phyloP scores from a whole-genome alignment of 2,113 vertebrate species.

The Numenius arquata region DNA sequence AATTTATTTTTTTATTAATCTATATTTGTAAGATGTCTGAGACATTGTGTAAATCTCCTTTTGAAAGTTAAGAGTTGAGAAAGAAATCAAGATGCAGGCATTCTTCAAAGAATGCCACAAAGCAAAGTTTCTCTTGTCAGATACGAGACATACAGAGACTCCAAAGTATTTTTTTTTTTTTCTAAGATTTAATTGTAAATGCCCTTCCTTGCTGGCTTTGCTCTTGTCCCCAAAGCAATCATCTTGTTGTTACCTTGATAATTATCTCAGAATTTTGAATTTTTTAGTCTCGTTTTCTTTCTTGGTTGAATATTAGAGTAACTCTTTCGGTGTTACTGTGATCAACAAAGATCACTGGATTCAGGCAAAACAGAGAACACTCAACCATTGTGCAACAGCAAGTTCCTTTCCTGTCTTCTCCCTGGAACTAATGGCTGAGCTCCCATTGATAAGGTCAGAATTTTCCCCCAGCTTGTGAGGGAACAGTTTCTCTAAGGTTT shows the following conservation, averaged over 20 bases:
- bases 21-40: not conserved
- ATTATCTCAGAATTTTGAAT: not conserved
- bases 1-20: conserved; percentile 46
- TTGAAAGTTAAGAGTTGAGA: not conserved
- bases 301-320: not conserved
- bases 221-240: not conserved
- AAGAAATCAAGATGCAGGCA: not conserved
- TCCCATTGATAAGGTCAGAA: not conserved
- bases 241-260: not conserved
- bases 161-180: not conserved
- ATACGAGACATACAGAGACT: not conserved
- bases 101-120: not conserved
- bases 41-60: not conserved
- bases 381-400: not conserved
- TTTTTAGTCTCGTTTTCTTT: not conserved
- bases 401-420: not conserved
- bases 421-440: not conserved
- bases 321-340: not conserved
- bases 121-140: not conserved
- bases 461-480: not conserved
- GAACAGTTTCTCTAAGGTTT: not conserved
- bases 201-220: not conserved
- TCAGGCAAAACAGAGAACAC: not conserved
- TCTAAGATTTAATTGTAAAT: not conserved
- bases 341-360: not conserved